phyloP scores from a whole-genome alignment of 2,888 invertebrate genomes.

The Anthrax anthrax region DNA sequence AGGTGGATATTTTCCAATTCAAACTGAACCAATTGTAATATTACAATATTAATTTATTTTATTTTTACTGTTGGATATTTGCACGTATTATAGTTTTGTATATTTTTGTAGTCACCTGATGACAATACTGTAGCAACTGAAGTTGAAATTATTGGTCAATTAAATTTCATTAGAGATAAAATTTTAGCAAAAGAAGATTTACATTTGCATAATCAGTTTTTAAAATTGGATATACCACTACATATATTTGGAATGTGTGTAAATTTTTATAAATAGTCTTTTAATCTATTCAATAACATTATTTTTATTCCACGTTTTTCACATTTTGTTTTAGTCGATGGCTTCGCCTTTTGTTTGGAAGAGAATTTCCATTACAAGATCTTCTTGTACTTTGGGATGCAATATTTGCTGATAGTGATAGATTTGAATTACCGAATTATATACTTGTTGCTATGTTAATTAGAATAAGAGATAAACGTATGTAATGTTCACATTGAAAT shows the following conservation, averaged over 20 bases:
- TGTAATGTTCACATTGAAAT: constrained; percentile 32
- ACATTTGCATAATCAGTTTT: constrained; percentile 48
- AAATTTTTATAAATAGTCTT: not conserved
- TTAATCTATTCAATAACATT: no score
- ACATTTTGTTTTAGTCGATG: constrained; percentile 47
- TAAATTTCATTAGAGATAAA: constrained; percentile 46
- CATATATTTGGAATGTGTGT: constrained; percentile 70
- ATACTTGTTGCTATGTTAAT: constrained; percentile 65
- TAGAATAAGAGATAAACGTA: constrained; percentile 52
- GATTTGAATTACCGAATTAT: constrained; percentile 44
- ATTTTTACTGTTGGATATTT: not conserved
- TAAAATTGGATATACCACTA: constrained; percentile 60
- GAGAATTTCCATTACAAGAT: constrained; percentile 68
- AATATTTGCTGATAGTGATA: constrained; percentile 54
- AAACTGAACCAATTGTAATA: constrained; percentile 10
- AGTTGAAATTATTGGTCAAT: constrained; percentile 45
- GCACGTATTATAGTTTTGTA: not conserved
- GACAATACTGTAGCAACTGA: constrained; percentile 21
- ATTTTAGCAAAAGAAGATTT: constrained; percentile 48
- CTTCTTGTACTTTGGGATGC: constrained; percentile 70
- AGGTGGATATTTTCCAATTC: constrained; percentile 36
- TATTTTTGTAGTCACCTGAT: constrained; percentile 3
- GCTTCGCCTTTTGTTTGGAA: constrained; percentile 67
- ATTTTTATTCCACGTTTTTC: not conserved
- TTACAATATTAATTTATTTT: not conserved